These are phyloP conservation scores for Trissolcus basalis DNA, from an alignment of 1,140 invertebrate genomes.

Conservation along the genomic window DNA sequence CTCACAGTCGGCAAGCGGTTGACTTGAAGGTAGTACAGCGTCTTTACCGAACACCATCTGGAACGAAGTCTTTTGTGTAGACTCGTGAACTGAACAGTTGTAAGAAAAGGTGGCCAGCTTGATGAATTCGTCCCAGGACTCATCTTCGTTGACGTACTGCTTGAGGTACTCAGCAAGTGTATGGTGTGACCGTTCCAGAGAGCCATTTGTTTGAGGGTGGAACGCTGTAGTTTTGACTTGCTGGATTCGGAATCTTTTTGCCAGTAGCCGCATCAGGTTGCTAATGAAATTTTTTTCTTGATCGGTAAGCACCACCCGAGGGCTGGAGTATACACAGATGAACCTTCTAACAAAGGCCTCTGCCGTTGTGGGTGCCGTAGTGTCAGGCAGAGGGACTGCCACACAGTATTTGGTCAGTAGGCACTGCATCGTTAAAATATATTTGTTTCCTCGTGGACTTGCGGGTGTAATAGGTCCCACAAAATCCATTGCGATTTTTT, in stretches of 20 bases:
- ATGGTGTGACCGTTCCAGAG: not conserved
- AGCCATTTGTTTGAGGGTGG: not conserved
- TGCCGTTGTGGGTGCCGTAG: conserved; percentile 9
- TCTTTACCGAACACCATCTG: too few relatives aligned
- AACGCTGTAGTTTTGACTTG: not conserved
- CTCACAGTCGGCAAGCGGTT: too few relatives aligned
- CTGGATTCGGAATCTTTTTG: not conserved
- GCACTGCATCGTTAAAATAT: not conserved
- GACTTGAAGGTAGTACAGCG: too few relatives aligned
- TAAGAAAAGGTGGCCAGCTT: too few relatives aligned
- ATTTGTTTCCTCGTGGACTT: not conserved
- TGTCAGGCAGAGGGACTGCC: not conserved
- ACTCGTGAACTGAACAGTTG: too few relatives aligned
- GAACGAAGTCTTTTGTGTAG: too few relatives aligned
- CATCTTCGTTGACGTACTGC: too few relatives aligned
- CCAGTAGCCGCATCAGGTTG: not conserved
- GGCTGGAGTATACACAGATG: not conserved
- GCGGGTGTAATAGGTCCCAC: not conserved
- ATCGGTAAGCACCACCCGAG: not conserved
- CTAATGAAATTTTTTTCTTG: not conserved
- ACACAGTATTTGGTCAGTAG: not conserved
- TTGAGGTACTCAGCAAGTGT: not conserved
- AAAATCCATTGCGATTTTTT: not conserved
- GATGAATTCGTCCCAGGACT: too few relatives aligned
- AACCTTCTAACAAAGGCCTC: conserved; percentile 44